A percentile compares a stretch with the other conserved stretches of the same genome.
These are phyloP conservation scores for Porites rus DNA, from an alignment of 92 coral and sea anemone species.

Conservation along the genomic window DNA sequence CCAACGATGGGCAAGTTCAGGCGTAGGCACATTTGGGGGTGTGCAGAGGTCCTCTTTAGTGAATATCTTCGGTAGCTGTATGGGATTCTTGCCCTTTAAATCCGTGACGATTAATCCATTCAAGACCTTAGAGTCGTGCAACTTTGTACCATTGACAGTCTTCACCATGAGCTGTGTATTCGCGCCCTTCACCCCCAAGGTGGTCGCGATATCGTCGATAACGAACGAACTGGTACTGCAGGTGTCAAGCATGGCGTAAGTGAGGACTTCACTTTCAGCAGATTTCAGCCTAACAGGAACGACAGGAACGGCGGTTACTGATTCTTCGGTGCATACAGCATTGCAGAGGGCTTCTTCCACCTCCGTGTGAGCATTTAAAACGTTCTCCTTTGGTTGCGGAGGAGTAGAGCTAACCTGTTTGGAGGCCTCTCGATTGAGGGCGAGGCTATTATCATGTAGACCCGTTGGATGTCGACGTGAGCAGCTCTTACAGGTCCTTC, in stretches of 20 bases:
- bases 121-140: conserved; percentile 38
- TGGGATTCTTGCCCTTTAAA: conserved; percentile 32
- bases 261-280: conserved; percentile 27
- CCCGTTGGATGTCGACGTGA: conserved; percentile 40
- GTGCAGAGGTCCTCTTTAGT: conserved; percentile 45
- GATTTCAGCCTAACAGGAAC: conserved; percentile 57
- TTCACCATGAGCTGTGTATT: conserved; percentile 41
- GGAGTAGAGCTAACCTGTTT: background rate
- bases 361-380: background rate
- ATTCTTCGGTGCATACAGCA: conserved; percentile 1
- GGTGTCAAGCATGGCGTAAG: conserved; percentile 69
- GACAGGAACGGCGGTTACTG: conserved; percentile 45
- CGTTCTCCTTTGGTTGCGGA: background rate
- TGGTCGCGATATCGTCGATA: conserved; percentile 33
- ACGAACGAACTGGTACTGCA: conserved; percentile 68
- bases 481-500: conserved; percentile 26
- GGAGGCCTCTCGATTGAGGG: background rate
- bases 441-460: conserved; percentile 62
- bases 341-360: conserved; percentile 32
- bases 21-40: background rate
- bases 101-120: conserved; percentile 59
- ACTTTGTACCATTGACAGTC: conserved; percentile 49
- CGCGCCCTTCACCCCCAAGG: conserved; percentile 21
- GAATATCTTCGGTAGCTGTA: conserved; percentile 53
- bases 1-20: conserved; percentile 43